Evolutionary conservation across 2,888 invertebrate genomes (phyloP), one percentile per base, ranked within the genome.

Genomic region (Cerastis rubricosa): DNA sequence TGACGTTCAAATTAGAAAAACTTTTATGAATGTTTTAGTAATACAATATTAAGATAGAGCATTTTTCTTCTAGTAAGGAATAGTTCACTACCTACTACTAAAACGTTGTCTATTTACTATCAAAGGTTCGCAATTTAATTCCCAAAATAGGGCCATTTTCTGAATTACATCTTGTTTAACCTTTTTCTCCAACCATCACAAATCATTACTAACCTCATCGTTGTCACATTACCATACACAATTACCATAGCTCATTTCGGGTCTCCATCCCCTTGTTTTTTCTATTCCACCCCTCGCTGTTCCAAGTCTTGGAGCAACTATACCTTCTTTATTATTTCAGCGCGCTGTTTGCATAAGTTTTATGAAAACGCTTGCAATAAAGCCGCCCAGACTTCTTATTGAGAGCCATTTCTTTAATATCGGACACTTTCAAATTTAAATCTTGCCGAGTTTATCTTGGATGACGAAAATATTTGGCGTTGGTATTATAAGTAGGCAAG

Each of bases 261-360:
- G 4, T n/a, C 69, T 19, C 47, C 40, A 65, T n/a, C 7, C 25
- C 67, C 51, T 67, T 64, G 45, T 71, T 59, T 49, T n/a, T 66
- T 51, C 71, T n/a, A 68, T 63, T 64, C 71, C 70, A 51, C 54
- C 63, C 35, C 49, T 66, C 25, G 25, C 25, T 59, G 75, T 45
- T 83, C 82, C 67, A 80, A 80, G 85, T n/a, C 22, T 47, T 76
- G 64, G 64, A 79, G 66, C 81, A 87, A 87, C 87, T 86, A 85
- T 85, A 83, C 65, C 80, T 87, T 90, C 87, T 88, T 87, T 89
- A 91, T 91, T 90, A 90, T 90, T 86, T 81, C 80, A 81, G 79
- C 51, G 63, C 71, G 84, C 76, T 90, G 90, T 91, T 91, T 91
- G 91, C 88, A 89, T 90, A 90, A 91, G 90, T 91, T 91, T 88